phyloP scores from a whole-genome alignment of 2,888 invertebrate species.

The Eupithecia centaureata region DNA sequence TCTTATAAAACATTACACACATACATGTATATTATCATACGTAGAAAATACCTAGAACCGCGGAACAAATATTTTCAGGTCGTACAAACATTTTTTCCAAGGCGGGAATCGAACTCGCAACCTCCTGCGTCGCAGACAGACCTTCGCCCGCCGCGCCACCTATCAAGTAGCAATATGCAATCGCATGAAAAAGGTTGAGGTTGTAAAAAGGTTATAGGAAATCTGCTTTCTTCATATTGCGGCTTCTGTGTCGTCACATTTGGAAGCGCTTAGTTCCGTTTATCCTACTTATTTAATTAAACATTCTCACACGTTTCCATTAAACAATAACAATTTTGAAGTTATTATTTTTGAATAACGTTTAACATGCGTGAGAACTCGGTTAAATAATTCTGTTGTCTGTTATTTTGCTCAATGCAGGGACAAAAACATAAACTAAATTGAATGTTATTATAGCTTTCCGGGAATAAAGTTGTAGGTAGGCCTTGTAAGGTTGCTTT shows the following conservation, averaged over 20 bases:
- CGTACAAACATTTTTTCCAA: too few relatives aligned
- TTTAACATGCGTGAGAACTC: constrained; percentile 79
- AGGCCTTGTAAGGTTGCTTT: too few relatives aligned
- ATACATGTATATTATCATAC: too few relatives aligned
- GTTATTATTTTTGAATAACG: constrained; percentile 78
- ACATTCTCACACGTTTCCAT: constrained; percentile 80
- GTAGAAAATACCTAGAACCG: too few relatives aligned
- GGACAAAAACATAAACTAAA: constrained; percentile 10
- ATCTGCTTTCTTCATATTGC: background rate
- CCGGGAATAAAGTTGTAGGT: background rate
- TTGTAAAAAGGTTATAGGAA: background rate
- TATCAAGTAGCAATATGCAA: too few relatives aligned
- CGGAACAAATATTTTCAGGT: too few relatives aligned
- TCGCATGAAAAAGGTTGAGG: background rate
- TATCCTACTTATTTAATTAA: constrained; percentile 80
- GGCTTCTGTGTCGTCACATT: constrained; percentile 65
- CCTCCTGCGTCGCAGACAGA: too few relatives aligned
- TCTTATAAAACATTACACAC: too few relatives aligned
- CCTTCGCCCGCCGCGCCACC: too few relatives aligned
- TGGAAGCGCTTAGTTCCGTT: constrained; percentile 68
- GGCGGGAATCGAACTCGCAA: too few relatives aligned
- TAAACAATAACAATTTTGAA: constrained; percentile 81
- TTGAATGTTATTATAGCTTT: background rate
- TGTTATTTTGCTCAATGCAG: constrained; percentile 47
- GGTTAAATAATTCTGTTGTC: constrained; percentile 66